Percentiles rank a stretch among this genome's conserved stretches.
phyloP scores from a whole-genome alignment of 1,140 invertebrate species.

The Aphis gossypii region DNA sequence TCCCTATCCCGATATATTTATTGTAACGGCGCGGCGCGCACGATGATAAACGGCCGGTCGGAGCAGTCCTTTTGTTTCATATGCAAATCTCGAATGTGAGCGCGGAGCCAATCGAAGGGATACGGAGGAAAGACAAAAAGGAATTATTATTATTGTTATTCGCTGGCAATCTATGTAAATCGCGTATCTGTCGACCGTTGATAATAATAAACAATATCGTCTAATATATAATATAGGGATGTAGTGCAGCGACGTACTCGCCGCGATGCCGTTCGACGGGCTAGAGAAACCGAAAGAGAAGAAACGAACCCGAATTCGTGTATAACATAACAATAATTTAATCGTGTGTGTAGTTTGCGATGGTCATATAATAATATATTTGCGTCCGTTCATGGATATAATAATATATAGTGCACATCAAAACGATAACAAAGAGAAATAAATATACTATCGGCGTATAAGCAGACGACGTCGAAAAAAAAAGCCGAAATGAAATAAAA shows the following conservation, averaged over 20 bases:
- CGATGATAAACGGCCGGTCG: slow-evolving; percentile 45
- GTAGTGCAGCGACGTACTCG: no score
- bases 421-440: not conserved
- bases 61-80: slow-evolving; percentile 46
- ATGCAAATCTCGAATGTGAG: slow-evolving; percentile 51
- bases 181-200: not conserved
- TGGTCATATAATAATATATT: not conserved
- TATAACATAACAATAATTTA: no score
- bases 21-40: slow-evolving; percentile 10
- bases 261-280: not conserved
- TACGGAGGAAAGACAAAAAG: slow-evolving; percentile 48
- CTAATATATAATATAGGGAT: not conserved
- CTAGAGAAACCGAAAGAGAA: not conserved
- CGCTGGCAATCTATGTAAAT: slow-evolving; percentile 45
- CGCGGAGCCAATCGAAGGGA: slow-evolving; percentile 23
- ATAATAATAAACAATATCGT: not conserved
- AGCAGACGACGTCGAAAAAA: not conserved
- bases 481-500: not conserved
- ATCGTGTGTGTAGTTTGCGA: not conserved
- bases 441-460: not conserved
- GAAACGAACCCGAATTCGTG: not conserved
- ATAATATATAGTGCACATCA: not conserved
- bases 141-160: slow-evolving; percentile 36
- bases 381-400: not conserved
- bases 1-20: slow-evolving; percentile 27